Evolutionary conservation across 35 echinoderm and acorn worm species (phyloP), one percentile per base, ranked within the genome.

Genomic region (Strongylocentrotus purpuratus): DNA sequence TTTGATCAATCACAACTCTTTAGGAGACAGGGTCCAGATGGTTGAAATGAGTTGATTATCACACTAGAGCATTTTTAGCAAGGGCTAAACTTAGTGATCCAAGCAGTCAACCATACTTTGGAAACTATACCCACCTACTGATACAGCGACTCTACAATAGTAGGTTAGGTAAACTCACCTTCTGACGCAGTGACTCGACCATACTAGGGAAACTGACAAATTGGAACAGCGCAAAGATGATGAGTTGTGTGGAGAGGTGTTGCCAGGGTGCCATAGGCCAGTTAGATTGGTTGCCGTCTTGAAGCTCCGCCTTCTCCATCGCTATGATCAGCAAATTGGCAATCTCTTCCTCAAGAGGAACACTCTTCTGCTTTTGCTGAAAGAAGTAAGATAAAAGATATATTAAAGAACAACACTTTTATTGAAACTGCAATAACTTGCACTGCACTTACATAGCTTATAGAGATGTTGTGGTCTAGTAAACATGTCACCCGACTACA

Each of bases 151-250:
- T 55, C 50, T 2, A 55, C 50, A 10, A 55, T 55, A 55, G 7
- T 55, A 10, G 5, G 10, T 10, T 14, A 55, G 11, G 11, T 14
- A 71, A 71, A 33, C 61, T 92, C 96, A 99, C 98, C 97, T 99
- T 99, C 47, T 99, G 47, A 60, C 96, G 94, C 9, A 99, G 94
- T 31, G 97, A 85, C 55, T 95, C 86, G 2, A 99, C 98, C 95
- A 99, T 97, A 33, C 97, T 95, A 86, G 98, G 97, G 92, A 99
- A 99, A 86, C 97, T 97, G 86, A 96, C 97, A 97, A 99, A 99
- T 65, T 99, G 97, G 33, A 99, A 99, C 31, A 99, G 92, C 10
- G 96, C 97, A 95, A 99, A 99, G 95, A 99, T 97, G 95, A 99
- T 99, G 33, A 99, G 95, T 55, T 99, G 98, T 60, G 97, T 99